A percentile compares a stretch with the other conserved stretches of the same genome.
Evolutionary conservation across 2,888 invertebrate genomes (phyloP).

Genomic region (Idaea aversata): DNA sequence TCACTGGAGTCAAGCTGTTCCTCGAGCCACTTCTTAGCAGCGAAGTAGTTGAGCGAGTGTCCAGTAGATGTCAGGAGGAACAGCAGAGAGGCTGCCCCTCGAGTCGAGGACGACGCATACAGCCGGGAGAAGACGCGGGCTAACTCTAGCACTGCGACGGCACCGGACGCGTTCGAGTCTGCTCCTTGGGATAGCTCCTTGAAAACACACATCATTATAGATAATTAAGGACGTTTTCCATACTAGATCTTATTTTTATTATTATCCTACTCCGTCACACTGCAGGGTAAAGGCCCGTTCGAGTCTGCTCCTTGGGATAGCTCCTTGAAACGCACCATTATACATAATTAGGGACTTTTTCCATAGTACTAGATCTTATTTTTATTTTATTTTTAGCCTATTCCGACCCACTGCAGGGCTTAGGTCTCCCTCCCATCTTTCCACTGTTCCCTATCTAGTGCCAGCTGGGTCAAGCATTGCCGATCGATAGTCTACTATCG

Average conservation of each 20-base stretch:
- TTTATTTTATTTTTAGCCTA: too few relatives aligned
- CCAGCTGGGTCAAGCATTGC: too few relatives aligned
- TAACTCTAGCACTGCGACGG: slow-evolving; percentile 92
- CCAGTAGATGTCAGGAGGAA: slow-evolving; percentile 96
- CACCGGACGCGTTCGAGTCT: slow-evolving; percentile 96
- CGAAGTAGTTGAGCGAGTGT: slow-evolving; percentile 94
- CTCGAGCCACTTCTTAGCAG: slow-evolving; percentile 97
- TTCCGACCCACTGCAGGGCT: too few relatives aligned
- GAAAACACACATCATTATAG: not conserved
- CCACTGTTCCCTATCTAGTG: too few relatives aligned
- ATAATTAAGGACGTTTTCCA: too few relatives aligned
- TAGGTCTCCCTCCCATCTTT: slow-evolving; percentile 67
- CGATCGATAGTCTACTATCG: too few relatives aligned
- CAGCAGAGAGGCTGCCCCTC: slow-evolving; percentile 88
- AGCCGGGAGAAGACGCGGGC: slow-evolving; percentile 93
- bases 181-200: slow-evolving; percentile 93
- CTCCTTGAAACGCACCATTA: slow-evolving; percentile 78
- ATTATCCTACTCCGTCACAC: too few relatives aligned
- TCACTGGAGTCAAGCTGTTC: slow-evolving; percentile 92
- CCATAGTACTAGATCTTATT: too few relatives aligned
- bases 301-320: slow-evolving; percentile 94
- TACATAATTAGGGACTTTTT: too few relatives aligned
- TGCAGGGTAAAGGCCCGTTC: slow-evolving; percentile 86
- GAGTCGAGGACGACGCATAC: slow-evolving; percentile 86
- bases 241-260: too few relatives aligned